A percentile compares a stretch with the other conserved stretches of the same genome.
These are phyloP conservation scores for Ramphastos sulfuratus DNA, from an alignment of 2,113 vertebrate species.

Conservation along the genomic window DNA sequence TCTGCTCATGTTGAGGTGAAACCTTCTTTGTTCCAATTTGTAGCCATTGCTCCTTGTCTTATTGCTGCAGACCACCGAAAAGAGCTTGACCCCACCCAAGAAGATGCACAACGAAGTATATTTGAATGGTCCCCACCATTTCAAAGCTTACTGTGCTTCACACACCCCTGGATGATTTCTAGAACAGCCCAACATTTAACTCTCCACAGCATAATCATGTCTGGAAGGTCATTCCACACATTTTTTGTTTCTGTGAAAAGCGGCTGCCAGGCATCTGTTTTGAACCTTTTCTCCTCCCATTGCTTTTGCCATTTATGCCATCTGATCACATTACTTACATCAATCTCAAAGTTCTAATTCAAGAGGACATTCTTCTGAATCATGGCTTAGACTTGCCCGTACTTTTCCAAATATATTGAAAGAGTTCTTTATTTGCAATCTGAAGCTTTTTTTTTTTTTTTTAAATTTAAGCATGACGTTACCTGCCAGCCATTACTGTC, in stretches of 20 bases:
- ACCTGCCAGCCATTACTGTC: background rate
- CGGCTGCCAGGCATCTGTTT: conserved; percentile 48
- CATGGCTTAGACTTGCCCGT: background rate
- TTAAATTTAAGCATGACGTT: background rate
- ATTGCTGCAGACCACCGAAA: too few relatives aligned
- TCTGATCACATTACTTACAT: conserved; percentile 60
- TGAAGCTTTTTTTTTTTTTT: background rate
- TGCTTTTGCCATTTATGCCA: conserved; percentile 46
- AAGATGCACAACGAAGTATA: background rate
- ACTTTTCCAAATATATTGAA: background rate
- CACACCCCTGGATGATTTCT: background rate
- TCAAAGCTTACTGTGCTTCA: background rate
- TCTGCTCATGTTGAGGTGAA: too few relatives aligned
- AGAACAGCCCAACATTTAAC: conserved; percentile 2
- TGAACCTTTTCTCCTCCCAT: conserved; percentile 12
- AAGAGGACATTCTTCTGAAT: conserved; percentile 59
- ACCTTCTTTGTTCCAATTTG: too few relatives aligned
- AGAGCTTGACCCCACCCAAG: background rate
- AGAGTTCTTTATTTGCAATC: background rate
- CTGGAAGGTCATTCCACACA: conserved; percentile 26
- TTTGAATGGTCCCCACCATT: background rate
- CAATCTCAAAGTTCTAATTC: conserved; percentile 52
- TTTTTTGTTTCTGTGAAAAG: conserved; percentile 46
- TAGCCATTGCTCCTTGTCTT: too few relatives aligned
- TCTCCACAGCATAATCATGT: background rate